phyloP scores from a whole-genome alignment of 53 echinoderm and acorn worm genomes.

The Apostichopus leukothele region DNA sequence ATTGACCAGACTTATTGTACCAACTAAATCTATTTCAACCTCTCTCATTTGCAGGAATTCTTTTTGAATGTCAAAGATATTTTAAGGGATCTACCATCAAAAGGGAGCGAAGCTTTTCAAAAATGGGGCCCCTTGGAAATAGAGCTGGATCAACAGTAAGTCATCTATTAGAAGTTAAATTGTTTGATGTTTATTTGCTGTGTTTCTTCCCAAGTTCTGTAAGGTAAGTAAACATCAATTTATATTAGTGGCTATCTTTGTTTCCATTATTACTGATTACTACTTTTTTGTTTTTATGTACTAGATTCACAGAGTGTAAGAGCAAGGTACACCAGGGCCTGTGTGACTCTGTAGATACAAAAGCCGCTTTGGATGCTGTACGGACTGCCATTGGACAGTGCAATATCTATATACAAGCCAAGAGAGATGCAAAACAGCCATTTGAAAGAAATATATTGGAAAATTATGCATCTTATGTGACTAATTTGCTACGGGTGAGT shows the following conservation, averaged over 20 bases:
- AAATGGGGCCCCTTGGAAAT: constrained; percentile 79
- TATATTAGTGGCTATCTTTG: too few relatives aligned
- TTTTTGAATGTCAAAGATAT: constrained; percentile 97
- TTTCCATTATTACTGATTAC: too few relatives aligned
- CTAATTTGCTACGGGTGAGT: constrained; percentile 79
- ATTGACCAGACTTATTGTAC: neutral
- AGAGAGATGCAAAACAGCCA: constrained; percentile 49
- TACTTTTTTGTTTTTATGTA: neutral
- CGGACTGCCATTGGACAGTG: constrained; percentile 73
- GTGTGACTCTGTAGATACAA: constrained; percentile 97
- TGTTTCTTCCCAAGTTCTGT: neutral
- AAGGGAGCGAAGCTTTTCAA: constrained; percentile 73
- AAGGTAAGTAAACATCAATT: too few relatives aligned
- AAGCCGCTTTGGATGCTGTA: constrained; percentile 75
- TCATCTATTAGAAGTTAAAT: neutral
- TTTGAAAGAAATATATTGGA: constrained; percentile 70
- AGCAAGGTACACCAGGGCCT: constrained; percentile 74
- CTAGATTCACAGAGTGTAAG: constrained; percentile 72
- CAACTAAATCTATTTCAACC: neutral
- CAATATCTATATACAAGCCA: constrained; percentile 88
- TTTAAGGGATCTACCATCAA: constrained; percentile 68
- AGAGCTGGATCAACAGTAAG: constrained; percentile 67
- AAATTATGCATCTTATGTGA: constrained; percentile 73
- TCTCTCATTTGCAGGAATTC: constrained; percentile 70
- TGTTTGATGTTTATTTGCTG: neutral